Percentiles rank a stretch among this genome's conserved stretches.
phyloP scores from a whole-genome alignment of 2,888 invertebrate species.

The Troides oblongomaculatus region DNA sequence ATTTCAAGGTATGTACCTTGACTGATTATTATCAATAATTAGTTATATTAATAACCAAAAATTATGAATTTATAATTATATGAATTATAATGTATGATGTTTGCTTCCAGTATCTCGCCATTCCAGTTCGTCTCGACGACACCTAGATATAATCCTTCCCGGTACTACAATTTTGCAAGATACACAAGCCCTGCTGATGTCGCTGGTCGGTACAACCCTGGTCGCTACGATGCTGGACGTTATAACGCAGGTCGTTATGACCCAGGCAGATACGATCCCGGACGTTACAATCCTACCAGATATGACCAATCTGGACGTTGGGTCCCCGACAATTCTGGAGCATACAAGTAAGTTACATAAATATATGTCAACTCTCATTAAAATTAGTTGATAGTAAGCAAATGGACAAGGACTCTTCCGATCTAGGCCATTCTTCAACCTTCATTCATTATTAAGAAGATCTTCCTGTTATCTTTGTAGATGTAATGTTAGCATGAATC shows the following conservation, averaged over 20 bases:
- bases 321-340: constrained; percentile 36
- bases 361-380: background rate
- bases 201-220: constrained; percentile 24
- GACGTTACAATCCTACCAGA: constrained; percentile 34
- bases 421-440: too few relatives aligned
- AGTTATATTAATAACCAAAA: background rate
- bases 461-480: background rate
- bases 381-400: background rate
- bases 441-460: background rate
- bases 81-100: background rate
- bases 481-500: background rate
- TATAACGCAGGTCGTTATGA: constrained; percentile 36
- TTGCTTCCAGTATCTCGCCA: constrained; percentile 18
- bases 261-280: constrained; percentile 34
- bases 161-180: constrained; percentile 21
- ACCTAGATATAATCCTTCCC: constrained; percentile 19
- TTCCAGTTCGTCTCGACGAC: constrained; percentile 25
- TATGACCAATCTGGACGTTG: constrained; percentile 38
- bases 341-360: constrained; percentile 37
- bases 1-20: constrained; percentile 21
- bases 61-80: background rate
- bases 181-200: constrained; percentile 19
- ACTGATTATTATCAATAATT: background rate
- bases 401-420: background rate
- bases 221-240: constrained; percentile 30